Percentiles rank a stretch among this genome's conserved stretches.
phyloP scores from a whole-genome alignment of 2,888 invertebrate species.

The Sabatieria punctata region DNA sequence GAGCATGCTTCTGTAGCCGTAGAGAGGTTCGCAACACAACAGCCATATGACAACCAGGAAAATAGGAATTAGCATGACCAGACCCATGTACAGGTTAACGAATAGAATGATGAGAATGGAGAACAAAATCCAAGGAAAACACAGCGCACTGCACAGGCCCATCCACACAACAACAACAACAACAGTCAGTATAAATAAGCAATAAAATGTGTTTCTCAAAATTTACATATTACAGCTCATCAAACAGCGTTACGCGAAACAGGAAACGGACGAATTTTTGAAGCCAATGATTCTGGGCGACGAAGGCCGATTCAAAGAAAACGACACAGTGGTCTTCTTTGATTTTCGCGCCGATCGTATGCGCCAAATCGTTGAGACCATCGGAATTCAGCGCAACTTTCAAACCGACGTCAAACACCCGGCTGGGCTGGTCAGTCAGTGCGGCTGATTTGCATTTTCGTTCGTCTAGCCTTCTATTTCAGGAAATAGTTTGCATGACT shows the following conservation, averaged over 20 bases:
- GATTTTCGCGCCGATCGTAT: conserved; percentile 37
- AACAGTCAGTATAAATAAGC: no score
- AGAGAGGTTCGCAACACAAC: no score
- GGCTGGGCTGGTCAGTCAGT: conserved; percentile 17
- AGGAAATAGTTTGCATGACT: conserved; percentile 32
- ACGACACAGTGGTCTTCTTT: conserved; percentile 36
- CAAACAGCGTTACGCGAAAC: conserved; percentile 27
- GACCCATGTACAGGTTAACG: no score
- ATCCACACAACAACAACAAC: background rate
- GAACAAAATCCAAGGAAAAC: no score
- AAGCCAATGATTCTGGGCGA: conserved; percentile 33
- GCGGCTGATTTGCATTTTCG: no score
- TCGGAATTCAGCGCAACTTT: conserved; percentile 26
- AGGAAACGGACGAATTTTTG: conserved; percentile 36
- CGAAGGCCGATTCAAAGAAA: conserved; percentile 30
- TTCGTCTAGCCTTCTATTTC: no score
- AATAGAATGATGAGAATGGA: no score
- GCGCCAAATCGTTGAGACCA: conserved; percentile 34
- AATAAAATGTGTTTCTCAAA: conserved; percentile 11
- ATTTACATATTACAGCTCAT: conserved; percentile 24
- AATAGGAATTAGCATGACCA: no score
- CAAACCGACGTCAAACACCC: conserved; percentile 21
- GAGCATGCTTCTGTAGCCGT: no score
- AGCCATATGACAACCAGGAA: no score
- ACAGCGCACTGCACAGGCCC: background rate